A percentile compares a stretch with the other conserved stretches of the same genome.
phyloP scores from a whole-genome alignment of 2,113 vertebrate genomes.

The Gnathonemus longibarbis region DNA sequence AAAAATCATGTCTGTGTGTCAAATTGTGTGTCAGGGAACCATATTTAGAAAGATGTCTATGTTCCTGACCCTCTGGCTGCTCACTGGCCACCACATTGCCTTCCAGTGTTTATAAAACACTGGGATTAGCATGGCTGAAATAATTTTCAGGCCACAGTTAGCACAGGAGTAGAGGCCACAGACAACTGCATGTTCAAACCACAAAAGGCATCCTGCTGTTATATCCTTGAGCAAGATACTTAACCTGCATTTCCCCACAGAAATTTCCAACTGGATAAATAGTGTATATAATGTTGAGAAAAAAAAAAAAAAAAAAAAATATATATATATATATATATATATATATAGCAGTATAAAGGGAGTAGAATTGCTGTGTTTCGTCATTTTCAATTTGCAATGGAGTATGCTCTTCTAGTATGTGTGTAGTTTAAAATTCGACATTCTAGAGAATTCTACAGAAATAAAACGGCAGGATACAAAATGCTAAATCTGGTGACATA shows the following conservation, averaged over 20 bases:
- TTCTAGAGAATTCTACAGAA: background rate
- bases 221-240: background rate
- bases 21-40: background rate
- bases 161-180: background rate
- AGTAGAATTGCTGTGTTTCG: background rate
- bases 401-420: background rate
- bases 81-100: background rate
- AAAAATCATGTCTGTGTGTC: conserved; percentile 3
- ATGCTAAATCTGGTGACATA: background rate
- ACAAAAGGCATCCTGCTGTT: background rate
- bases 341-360: background rate
- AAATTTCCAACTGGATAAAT: background rate
- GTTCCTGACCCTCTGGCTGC: background rate
- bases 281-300: background rate
- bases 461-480: background rate
- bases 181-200: background rate
- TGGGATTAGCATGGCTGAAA: background rate
- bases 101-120: background rate
- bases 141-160: background rate
- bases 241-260: background rate
- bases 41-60: background rate
- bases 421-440: background rate
- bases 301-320: no score
- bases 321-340: no score
- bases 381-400: background rate